Base-by-base conservation (phyloP, 2,797 vertebrate genomes). In the Vipera ursinii region DNA sequence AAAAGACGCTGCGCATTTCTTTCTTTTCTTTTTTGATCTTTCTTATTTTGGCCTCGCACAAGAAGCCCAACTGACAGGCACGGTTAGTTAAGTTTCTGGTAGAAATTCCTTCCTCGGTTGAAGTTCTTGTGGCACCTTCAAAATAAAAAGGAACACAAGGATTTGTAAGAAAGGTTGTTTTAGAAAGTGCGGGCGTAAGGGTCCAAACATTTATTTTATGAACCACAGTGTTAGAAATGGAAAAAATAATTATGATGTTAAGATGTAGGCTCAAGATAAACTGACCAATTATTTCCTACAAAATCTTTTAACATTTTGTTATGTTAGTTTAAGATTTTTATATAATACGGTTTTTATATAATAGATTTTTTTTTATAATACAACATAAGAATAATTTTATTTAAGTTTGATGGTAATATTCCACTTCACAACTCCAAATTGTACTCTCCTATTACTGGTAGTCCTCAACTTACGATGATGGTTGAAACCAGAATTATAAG, bases 111-210 rank as follows among this genome's bases (percentile, higher is more conserved):
- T 92, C 88, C 32, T 65, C 51, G 48, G 17, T 4, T 69, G 88
- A 89, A 20, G 14, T 89, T 92, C 87, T 28, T 78, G 63, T 78
- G 63, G 91, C 26, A 92, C 86, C 91, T 92, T 92, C 38, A 88
- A 92, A 88, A 92, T 55, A 78, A 60, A 91, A 88, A 88, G 65
- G 65, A 88, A 89, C 38, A 92, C 73, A 14, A 89, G 55, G 26
- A 61, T 32, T 90, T 86, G 57, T 86, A 88, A 78, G 55, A 48
- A 15, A 65, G 57, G 60, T 69, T 57, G 65, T 32, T 63, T 87
- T 20, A 69, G 91, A 48, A 87, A 82, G 13, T 56, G 57, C 2
- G 53, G 61, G 53, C 9, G 2, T 28, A 57, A 15, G 17, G 6
- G 12, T 61, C 51, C 44, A 61, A 89, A 69, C 17, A 73, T 55